Base-by-base conservation (phyloP, 2,113 vertebrate genomes). In the Herpailurus yagouaroundi region DNA sequence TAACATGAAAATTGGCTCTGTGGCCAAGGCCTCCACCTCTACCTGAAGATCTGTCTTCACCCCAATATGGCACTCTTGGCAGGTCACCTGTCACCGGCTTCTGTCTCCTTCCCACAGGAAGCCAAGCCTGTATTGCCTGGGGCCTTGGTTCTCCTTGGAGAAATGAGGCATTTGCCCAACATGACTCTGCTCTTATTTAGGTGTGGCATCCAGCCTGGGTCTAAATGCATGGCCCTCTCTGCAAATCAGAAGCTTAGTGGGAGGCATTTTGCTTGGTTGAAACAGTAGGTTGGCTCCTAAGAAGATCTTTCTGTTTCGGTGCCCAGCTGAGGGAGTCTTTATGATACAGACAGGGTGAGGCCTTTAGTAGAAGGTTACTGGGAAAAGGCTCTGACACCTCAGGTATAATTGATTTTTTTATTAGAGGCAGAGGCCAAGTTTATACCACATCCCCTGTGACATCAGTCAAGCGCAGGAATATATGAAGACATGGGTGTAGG, bases 361-460 rank as follows among this genome's bases (percentile, higher is more conserved):
- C 31, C 79, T 95, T 92, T 38, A 25, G 48, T 36, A 45, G 63
- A 50, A 93, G 93, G 71, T 86, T 77, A 50, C 11, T 81, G 69
- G 50, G 84, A 76, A 95, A 83, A 73, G 38, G 14, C 12, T 57
- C 55, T 83, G 48, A 23, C 29, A 76, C 87, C 38, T 92, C 60
- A 87, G 38, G 4, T 81, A 29, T 27, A 55, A 68, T 0, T 80
- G 52, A 89, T 85, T 94, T 95, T 83, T 81, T 85, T 52, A 71
- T 86, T 85, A 83, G n/a, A 88, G 52, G 15, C 64, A 94, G 77
- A 97, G 83, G 48, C 69, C 92, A 85, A 74, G 23, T 91, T 92
- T 52, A 29, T 81, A 29, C 38, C 33, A 52, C 68, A 55, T 71
- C 45, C 52, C 27, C 76, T 73, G 12, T 84, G 64, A 89, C 23